Base-by-base conservation (phyloP, 2,797 vertebrate genomes). In the Danio tinwini region DNA sequence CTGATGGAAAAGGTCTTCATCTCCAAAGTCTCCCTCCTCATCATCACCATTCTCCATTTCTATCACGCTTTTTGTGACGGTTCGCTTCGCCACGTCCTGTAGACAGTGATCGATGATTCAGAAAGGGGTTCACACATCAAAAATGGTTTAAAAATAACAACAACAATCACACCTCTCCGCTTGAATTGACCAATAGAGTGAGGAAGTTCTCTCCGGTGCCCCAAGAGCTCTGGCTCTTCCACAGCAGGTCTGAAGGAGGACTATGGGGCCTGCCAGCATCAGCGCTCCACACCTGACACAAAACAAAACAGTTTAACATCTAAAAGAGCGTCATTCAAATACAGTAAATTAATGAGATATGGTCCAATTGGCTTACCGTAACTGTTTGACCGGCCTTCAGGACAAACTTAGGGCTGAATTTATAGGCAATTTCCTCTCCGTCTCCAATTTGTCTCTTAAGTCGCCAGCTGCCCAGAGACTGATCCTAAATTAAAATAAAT, bases 151-250 rank as follows among this genome's bases (percentile, higher is more conserved):
- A 17, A 5, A 45, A 4, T 29, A 29, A 29, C n/a, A 44, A 53
- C 14, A 6, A 39, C 7, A 17, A 9, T 64, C 19, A 14, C 21
- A 16, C 98, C 96, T 99, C 96, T 78, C 96, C 96, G 0, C 96
- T 94, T 0, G 94, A 88, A 7, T 96, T 96, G 0, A 96, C 87
- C 81, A 99, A 89, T 79, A 88, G 87, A 0, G 96, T 97, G 55
- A 94, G 83, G 7, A 93, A 93, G 8, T 93, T 90, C 59, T 88
- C 94, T 83, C 96, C 97, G 0, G 93, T 93, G 58, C 96, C 97
- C 98, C 98, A 99, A 85, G 95, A 95, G 84, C 88, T 91, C 91
- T 99, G 98, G 74, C 90, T 96, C 90, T 97, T 98, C 98, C 98
- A 99, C 86, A 99, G 91, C 0, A 99, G 90, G 37, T 97, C 94